phyloP scores from a whole-genome alignment of 2,888 invertebrate genomes.

The Prosapia bicincta region DNA sequence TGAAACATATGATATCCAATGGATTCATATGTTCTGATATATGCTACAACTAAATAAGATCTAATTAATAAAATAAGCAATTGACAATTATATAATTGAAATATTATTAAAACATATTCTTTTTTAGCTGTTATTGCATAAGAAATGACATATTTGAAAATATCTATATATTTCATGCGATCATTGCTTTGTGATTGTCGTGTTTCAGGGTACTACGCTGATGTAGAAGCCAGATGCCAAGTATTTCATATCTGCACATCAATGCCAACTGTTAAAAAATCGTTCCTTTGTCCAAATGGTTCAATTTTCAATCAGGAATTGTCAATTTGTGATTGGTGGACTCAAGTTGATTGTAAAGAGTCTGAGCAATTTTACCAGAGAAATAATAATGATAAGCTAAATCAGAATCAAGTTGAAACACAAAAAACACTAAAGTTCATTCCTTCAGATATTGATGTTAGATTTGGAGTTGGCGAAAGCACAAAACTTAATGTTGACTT shows the following conservation, averaged over 20 bases:
- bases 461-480: background rate
- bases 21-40: too few species aligned
- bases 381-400: background rate
- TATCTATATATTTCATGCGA: too few species aligned
- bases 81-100: too few species aligned
- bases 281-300: slow-evolving; percentile 16
- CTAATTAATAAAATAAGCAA: too few species aligned
- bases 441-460: background rate
- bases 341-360: slow-evolving; percentile 4
- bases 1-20: too few species aligned
- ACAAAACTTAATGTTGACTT: background rate
- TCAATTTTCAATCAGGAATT: slow-evolving; percentile 16
- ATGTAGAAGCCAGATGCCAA: slow-evolving; percentile 13
- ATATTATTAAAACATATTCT: too few species aligned
- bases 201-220: slow-evolving; percentile 16
- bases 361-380: background rate
- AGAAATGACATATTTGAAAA: too few species aligned
- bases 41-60: too few species aligned
- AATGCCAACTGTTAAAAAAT: background rate
- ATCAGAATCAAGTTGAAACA: background rate
- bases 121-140: too few species aligned
- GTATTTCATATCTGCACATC: slow-evolving; percentile 10
- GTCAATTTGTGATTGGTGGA: slow-evolving; percentile 13
- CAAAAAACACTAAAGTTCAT: background rate
- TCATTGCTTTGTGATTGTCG: too few species aligned